Evolutionary conservation across 2,888 invertebrate genomes (phyloP), one percentile per base, ranked within the genome.

Genomic region (Encarsia formosa): DNA sequence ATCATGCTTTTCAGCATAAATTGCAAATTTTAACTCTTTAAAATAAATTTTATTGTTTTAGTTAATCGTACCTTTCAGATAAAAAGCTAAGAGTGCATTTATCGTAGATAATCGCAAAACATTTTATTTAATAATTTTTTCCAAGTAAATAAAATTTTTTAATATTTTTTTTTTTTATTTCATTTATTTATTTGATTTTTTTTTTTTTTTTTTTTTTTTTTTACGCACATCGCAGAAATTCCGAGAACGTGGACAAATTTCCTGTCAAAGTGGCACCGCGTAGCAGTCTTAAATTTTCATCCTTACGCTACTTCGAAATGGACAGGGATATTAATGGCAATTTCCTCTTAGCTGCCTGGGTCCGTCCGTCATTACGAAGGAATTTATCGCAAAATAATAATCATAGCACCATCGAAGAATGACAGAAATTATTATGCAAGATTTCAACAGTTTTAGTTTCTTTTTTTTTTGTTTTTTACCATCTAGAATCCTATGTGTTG

Each of bases 401-500:
- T 4, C 29, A 39, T 9, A 46, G 46, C n/a, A n/a, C n/a, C n/a
- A n/a, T n/a, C 37, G 20, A 41, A 42, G 41, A 16, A 37, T 24
- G 39, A 40, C 46, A 45, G 50, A 34, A 42, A 39, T 16, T 34
- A 42, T 37, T 37, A n/a, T 31, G 41, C 39, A 47, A 47, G 34
- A 50, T 49, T 51, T 50, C 34, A 22, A 31, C 44, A 20, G 22
- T 22, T 23, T 39, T 16, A 26, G 2, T 37, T 37, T 9, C 26
- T 20, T 18, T 38, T 47, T 41, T 42, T 19, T 52, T 43, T 43
- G 43, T 37, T 45, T 42, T 41, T 24, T 53, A 50, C 49, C 40
- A 47, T 39, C 11, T 20, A 22, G 9, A 64, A 58, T 65, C 64
- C 57, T 65, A 60, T 58, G 49, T 56, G 59, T 65, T 62, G 64